Conservation (phyloP, 64 coral and sea anemone genomes). For the Dendronephthya gigantea region DNA sequence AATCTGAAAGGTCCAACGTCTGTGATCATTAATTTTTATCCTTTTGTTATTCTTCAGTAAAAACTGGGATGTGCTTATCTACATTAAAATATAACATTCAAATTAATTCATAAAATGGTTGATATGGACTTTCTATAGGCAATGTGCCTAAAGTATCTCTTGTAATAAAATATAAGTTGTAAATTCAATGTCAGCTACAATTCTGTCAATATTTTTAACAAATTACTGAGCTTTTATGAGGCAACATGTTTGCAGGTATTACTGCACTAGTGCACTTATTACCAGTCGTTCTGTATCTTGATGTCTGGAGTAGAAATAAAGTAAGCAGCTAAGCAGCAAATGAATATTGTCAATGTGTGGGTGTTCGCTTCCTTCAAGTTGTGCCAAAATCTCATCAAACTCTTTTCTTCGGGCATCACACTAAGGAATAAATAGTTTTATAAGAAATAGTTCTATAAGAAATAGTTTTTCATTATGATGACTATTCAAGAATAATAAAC, state of each 20-base stretch:
- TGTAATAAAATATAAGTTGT: too few relatives aligned
- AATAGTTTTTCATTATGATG: too few relatives aligned
- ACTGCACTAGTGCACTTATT: too few relatives aligned
- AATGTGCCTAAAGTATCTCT: too few relatives aligned
- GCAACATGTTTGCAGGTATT: not conserved
- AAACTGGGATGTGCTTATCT: slow-evolving; percentile 52
- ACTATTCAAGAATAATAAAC: too few relatives aligned
- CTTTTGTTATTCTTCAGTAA: slow-evolving; percentile 29
- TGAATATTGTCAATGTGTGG: not conserved
- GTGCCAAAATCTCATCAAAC: slow-evolving; percentile 50
- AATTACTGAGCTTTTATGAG: too few relatives aligned
- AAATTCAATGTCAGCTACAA: too few relatives aligned
- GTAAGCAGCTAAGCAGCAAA: slow-evolving; percentile 40
- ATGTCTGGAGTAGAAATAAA: slow-evolving; percentile 65
- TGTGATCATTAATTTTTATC: slow-evolving; percentile 15
- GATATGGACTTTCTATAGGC: too few relatives aligned
- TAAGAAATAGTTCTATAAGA: too few relatives aligned
- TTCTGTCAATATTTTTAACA: too few relatives aligned
- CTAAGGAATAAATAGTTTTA: slow-evolving; percentile 28
- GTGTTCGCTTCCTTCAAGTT: slow-evolving; percentile 14
- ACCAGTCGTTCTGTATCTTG: slow-evolving; percentile 79
- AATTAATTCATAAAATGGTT: too few relatives aligned
- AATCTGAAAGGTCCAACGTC: slow-evolving; percentile 40
- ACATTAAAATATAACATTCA: not conserved
- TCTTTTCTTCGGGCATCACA: slow-evolving; percentile 52